Conservation (phyloP, 2,797 vertebrate genomes). For the Lateolabrax maculatus region DNA sequence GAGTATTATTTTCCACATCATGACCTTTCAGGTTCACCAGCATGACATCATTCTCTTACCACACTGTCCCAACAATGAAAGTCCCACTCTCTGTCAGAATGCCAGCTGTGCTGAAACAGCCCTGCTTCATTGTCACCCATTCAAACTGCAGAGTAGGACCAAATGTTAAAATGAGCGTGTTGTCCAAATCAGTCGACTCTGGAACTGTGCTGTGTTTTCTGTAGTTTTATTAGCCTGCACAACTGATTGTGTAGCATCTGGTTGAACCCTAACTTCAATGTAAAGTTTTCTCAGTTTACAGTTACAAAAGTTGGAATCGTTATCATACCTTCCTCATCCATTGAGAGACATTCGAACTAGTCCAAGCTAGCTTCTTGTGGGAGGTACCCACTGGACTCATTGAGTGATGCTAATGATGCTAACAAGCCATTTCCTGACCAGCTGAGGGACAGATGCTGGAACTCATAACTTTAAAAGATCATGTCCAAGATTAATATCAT, state of each 20-base stretch:
- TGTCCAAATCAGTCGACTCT: constrained; percentile 54
- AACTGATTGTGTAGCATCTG: constrained; percentile 1
- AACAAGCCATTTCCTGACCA: constrained; percentile 42
- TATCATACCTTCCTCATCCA: constrained; percentile 6
- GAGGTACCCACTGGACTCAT: neutral
- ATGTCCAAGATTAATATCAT: constrained; percentile 18
- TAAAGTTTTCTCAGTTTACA: constrained; percentile 1
- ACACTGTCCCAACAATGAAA: constrained; percentile 71
- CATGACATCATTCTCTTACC: constrained; percentile 77
- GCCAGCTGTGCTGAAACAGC: constrained; percentile 77
- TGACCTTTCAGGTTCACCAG: constrained; percentile 75
- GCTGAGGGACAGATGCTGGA: constrained; percentile 42
- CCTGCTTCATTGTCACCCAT: constrained; percentile 73
- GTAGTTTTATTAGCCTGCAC: constrained; percentile 13
- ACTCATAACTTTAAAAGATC: neutral
- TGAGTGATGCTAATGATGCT: constrained; percentile 44
- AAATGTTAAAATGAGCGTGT: constrained; percentile 71
- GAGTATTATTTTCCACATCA: constrained; percentile 63
- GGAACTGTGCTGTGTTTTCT: constrained; percentile 32
- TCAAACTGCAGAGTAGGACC: constrained; percentile 77
- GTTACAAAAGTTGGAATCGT: neutral
- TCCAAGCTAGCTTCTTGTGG: constrained; percentile 19
- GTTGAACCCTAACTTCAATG: constrained; percentile 7
- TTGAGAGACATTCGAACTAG: neutral
- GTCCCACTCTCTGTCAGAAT: constrained; percentile 66